Conservation (phyloP, 1,140 invertebrate species). For the Branchinecta lynchi region DNA sequence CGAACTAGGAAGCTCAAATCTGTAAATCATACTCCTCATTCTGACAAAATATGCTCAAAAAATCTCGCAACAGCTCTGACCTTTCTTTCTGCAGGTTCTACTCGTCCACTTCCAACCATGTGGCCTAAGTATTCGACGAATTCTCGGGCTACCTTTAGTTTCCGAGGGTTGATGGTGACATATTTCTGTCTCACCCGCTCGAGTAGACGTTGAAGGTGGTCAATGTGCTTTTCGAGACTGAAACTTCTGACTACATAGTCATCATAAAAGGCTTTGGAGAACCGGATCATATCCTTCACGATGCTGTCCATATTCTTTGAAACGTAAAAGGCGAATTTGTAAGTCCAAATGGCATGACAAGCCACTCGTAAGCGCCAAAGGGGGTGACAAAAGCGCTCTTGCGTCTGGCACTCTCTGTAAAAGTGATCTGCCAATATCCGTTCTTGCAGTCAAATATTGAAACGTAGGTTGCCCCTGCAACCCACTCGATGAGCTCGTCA, state of each 20-base stretch:
- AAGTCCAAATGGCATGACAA: slow-evolving; percentile 30
- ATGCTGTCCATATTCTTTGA: slow-evolving; percentile 31
- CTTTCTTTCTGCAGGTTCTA: slow-evolving; percentile 6
- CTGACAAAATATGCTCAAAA: slow-evolving; percentile 24
- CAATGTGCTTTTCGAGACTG: not conserved
- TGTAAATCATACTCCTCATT: slow-evolving; percentile 27
- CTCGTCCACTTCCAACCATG: not conserved
- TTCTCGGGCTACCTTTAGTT: slow-evolving; percentile 13
- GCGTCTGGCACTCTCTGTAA: slow-evolving; percentile 21
- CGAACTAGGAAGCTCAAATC: slow-evolving; percentile 28
- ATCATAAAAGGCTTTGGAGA: slow-evolving; percentile 29
- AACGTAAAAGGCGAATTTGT: slow-evolving; percentile 29
- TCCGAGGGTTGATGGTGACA: not conserved
- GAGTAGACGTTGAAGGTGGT: not conserved
- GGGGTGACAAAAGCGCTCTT: slow-evolving; percentile 25
- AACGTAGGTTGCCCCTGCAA: slow-evolving; percentile 29
- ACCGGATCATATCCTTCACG: slow-evolving; percentile 23
- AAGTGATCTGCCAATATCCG: slow-evolving; percentile 27
- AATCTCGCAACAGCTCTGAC: not conserved
- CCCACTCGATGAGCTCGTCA: slow-evolving; percentile 29
- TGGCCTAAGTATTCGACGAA: slow-evolving; percentile 5
- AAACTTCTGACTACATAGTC: slow-evolving; percentile 24
- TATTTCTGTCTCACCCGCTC: not conserved
- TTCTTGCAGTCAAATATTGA: slow-evolving; percentile 31
- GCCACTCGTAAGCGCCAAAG: slow-evolving; percentile 26